Conservation (phyloP, 2,888 invertebrate genomes). For the Pyralis farinalis region DNA sequence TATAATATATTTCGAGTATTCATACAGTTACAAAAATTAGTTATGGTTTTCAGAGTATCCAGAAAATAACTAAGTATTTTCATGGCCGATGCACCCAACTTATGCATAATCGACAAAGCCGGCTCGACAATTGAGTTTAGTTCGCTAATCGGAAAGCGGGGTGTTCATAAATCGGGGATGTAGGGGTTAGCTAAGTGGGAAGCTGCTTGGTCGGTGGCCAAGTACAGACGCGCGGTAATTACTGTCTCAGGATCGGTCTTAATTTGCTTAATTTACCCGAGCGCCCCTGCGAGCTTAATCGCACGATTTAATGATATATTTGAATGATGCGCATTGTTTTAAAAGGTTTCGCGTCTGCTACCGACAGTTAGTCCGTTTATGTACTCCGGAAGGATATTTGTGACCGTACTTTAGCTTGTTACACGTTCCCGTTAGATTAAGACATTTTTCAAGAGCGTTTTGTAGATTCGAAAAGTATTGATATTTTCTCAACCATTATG, state of each 20-base stretch:
- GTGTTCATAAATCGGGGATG: slow-evolving; percentile 37
- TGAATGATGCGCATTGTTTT: slow-evolving; percentile 73
- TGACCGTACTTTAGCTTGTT: neutral
- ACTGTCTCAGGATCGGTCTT: slow-evolving; percentile 71
- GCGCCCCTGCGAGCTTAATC: slow-evolving; percentile 62
- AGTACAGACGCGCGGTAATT: slow-evolving; percentile 68
- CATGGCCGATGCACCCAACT: neutral
- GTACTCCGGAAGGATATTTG: slow-evolving; percentile 15
- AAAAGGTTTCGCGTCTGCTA: slow-evolving; percentile 56
- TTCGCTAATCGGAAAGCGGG: slow-evolving; percentile 51
- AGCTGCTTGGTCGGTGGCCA: slow-evolving; percentile 58
- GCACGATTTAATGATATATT: slow-evolving; percentile 70
- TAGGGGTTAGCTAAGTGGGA: slow-evolving; percentile 14
- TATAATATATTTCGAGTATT: too few relatives aligned
- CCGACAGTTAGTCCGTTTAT: slow-evolving; percentile 35
- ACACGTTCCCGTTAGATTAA: neutral
- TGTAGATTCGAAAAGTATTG: too few relatives aligned
- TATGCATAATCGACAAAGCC: neutral
- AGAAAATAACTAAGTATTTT: too few relatives aligned
- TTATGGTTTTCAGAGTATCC: too few relatives aligned
- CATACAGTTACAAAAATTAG: too few relatives aligned
- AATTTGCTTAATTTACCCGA: slow-evolving; percentile 77
- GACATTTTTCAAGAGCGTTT: too few relatives aligned
- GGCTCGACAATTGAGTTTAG: slow-evolving; percentile 46
- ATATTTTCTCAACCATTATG: too few relatives aligned